Percentiles rank a stretch among this genome's conserved stretches.
Conservation (phyloP, 1,140 invertebrate species). For the Globodera rostochiensis region DNA sequence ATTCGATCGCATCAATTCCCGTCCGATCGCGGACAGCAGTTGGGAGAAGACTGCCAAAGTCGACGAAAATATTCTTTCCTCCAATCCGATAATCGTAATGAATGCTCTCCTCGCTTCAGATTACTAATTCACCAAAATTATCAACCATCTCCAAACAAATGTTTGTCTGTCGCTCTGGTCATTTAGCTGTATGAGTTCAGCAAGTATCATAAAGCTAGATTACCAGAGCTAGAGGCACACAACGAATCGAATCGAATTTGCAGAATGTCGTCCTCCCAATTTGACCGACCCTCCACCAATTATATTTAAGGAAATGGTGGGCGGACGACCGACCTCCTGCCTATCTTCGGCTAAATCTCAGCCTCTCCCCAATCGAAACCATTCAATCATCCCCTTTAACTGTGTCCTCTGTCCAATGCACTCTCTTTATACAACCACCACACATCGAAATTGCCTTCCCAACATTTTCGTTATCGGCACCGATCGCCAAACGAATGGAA, state of each 20-base stretch:
- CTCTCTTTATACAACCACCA: background rate
- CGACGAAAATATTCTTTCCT: background rate
- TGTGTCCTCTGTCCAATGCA: background rate
- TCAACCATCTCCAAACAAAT: background rate
- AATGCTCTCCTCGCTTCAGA: too few relatives aligned
- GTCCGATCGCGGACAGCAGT: background rate
- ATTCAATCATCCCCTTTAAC: background rate
- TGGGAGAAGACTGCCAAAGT: background rate
- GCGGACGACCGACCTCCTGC: too few relatives aligned
- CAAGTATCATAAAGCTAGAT: constrained; percentile 36
- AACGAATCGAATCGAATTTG: background rate
- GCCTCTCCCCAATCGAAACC: too few relatives aligned
- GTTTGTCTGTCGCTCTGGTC: constrained; percentile 27
- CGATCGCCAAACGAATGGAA: too few relatives aligned
- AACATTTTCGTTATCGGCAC: background rate
- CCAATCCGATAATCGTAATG: background rate
- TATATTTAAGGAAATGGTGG: too few relatives aligned
- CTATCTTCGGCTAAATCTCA: too few relatives aligned
- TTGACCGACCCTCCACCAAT: too few relatives aligned
- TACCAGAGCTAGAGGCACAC: constrained; percentile 23
- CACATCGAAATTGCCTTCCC: background rate
- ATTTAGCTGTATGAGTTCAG: constrained; percentile 35
- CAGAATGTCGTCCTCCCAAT: too few relatives aligned
- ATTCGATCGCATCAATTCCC: background rate
- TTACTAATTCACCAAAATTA: background rate